A percentile compares a stretch with the other conserved stretches of the same genome.
phyloP scores from a whole-genome alignment of 2,797 vertebrate species.

The Pangasius larnaudii region DNA sequence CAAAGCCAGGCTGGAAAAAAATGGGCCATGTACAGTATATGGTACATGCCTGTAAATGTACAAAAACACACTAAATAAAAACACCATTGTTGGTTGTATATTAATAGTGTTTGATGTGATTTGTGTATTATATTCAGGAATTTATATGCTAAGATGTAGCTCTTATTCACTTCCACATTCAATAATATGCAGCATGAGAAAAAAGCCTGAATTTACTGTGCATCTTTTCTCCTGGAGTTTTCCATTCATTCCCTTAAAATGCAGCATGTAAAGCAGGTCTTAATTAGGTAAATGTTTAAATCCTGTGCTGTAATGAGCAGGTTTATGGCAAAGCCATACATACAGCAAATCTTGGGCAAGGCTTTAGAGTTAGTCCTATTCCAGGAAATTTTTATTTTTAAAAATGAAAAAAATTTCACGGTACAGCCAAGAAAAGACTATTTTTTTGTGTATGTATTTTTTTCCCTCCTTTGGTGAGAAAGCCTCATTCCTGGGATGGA shows the following conservation, averaged over 20 bases:
- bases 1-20: constrained; percentile 39
- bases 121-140: not conserved
- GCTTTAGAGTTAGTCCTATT: not conserved
- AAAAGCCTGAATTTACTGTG: not conserved
- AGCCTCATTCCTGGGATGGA: not conserved
- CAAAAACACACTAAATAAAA: not conserved
- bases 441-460: not conserved
- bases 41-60: not conserved
- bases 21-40: not conserved
- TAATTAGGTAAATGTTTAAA: constrained; percentile 8
- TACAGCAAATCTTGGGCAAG: constrained; percentile 12
- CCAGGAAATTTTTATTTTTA: not conserved
- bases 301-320: not conserved
- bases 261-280: not conserved
- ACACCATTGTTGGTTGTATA: not conserved
- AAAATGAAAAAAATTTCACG: too few relatives aligned
- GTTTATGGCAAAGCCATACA: not conserved
- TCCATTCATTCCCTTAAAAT: not conserved
- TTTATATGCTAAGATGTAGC: not conserved
- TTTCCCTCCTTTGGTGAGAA: too few relatives aligned
- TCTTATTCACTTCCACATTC: not conserved
- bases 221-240: not conserved
- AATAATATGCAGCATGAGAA: not conserved
- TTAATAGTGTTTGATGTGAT: not conserved
- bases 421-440: not conserved